Evolutionary conservation across 2,797 vertebrate species (phyloP).

Genomic region (Chelon labrosus): DNA sequence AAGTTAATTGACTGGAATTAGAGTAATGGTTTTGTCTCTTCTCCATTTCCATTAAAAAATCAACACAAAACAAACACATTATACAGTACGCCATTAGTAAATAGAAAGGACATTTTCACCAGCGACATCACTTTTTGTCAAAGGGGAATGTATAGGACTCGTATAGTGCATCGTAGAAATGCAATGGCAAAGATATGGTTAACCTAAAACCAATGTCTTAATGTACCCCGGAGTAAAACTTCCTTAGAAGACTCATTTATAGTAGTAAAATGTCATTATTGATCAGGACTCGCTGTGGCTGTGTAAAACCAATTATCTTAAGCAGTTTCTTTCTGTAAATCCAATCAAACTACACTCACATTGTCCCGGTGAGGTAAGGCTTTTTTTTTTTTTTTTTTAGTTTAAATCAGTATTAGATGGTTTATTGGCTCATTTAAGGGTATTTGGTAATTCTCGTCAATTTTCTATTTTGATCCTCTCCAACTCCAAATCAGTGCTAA

Average conservation of each 20-base stretch:
- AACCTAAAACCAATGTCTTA: conserved; percentile 20
- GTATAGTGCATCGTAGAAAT: conserved; percentile 16
- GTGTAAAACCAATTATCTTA: not conserved
- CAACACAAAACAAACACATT: conserved; percentile 29
- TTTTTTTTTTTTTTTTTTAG: too few relatives aligned
- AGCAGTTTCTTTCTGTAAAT: not conserved
- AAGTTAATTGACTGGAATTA: conserved; percentile 40
- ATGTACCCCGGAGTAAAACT: conserved; percentile 4
- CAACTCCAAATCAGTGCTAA: too few relatives aligned
- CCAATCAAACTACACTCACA: not conserved
- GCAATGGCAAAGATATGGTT: not conserved
- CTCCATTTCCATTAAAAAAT: conserved; percentile 31
- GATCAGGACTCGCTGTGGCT: not conserved
- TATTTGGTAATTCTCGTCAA: too few relatives aligned
- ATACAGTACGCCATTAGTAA: conserved; percentile 45
- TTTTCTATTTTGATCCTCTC: too few relatives aligned
- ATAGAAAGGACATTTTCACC: conserved; percentile 11
- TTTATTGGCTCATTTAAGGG: too few relatives aligned
- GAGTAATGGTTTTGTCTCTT: conserved; percentile 19
- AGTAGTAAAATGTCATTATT: not conserved
- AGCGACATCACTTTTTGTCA: conserved; percentile 3
- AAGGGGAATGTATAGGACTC: not conserved
- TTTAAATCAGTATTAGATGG: too few relatives aligned
- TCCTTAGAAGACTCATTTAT: not conserved
- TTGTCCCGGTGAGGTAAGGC: too few relatives aligned